phyloP scores from a whole-genome alignment of 2,113 vertebrate genomes.

The Gavia stellata region DNA sequence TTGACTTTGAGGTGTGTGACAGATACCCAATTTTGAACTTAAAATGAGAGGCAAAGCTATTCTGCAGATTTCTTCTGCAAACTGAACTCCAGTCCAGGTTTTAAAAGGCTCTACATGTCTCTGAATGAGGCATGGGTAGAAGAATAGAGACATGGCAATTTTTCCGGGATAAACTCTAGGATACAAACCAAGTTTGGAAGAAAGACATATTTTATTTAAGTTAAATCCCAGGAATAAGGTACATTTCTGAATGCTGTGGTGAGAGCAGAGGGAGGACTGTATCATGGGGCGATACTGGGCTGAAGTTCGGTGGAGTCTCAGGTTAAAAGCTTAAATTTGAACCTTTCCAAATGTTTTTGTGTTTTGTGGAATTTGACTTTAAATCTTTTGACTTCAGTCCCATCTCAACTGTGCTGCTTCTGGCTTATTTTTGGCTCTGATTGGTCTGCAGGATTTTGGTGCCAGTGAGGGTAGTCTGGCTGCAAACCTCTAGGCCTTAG shows the following conservation, averaged over 20 bases:
- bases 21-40: background rate
- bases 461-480: background rate
- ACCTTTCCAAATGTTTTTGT: background rate
- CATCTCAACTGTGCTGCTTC: background rate
- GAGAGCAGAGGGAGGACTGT: background rate
- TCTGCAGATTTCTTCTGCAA: background rate
- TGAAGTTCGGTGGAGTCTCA: background rate
- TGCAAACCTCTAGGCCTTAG: background rate
- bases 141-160: background rate
- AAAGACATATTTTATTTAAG: background rate
- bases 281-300: background rate
- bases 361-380: background rate
- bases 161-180: background rate
- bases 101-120: background rate
- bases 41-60: background rate
- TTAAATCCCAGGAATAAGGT: background rate
- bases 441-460: background rate
- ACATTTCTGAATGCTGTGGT: background rate
- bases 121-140: background rate
- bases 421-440: background rate
- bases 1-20: background rate
- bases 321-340: constrained; percentile 18
- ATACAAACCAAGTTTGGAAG: background rate
- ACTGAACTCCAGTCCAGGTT: background rate
- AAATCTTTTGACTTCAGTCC: background rate